Conservation (phyloP, 2,888 invertebrate genomes). For the Erebia ligea region DNA sequence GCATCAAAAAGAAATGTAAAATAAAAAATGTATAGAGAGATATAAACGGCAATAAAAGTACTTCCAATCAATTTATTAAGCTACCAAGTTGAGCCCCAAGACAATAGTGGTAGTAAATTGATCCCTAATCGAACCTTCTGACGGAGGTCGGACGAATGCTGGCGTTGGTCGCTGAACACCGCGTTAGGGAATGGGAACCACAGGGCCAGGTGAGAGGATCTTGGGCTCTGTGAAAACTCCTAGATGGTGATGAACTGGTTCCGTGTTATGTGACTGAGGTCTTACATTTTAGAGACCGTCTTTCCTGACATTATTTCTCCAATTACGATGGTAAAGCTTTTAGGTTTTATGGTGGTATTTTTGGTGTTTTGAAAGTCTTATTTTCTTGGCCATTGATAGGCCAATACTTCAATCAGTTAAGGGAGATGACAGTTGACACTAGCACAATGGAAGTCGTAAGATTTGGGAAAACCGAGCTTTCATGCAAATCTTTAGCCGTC, state of each 20-base stretch:
- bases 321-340: background rate
- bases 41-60: constrained; percentile 26
- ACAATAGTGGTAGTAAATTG: constrained; percentile 34
- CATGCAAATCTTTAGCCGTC: constrained; percentile 70
- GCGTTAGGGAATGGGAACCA: constrained; percentile 85
- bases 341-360: background rate
- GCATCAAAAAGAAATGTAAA: background rate
- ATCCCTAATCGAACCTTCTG: constrained; percentile 71
- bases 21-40: constrained; percentile 26
- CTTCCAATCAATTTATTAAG: constrained; percentile 33
- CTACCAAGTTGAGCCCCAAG: constrained; percentile 42
- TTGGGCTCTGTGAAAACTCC: constrained; percentile 80
- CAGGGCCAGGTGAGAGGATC: constrained; percentile 81
- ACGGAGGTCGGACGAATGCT: constrained; percentile 76
- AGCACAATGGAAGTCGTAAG: constrained; percentile 28
- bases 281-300: background rate
- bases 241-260: constrained; percentile 43
- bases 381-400: constrained; percentile 33
- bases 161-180: constrained; percentile 79
- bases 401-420: constrained; percentile 24
- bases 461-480: constrained; percentile 49
- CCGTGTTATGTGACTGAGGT: constrained; percentile 12
- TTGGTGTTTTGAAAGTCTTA: constrained; percentile 24
- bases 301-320: background rate
- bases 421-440: constrained; percentile 34